These are phyloP conservation scores for Polyommatus iphigenia DNA, from an alignment of 2,888 invertebrate species.

Conservation along the genomic window DNA sequence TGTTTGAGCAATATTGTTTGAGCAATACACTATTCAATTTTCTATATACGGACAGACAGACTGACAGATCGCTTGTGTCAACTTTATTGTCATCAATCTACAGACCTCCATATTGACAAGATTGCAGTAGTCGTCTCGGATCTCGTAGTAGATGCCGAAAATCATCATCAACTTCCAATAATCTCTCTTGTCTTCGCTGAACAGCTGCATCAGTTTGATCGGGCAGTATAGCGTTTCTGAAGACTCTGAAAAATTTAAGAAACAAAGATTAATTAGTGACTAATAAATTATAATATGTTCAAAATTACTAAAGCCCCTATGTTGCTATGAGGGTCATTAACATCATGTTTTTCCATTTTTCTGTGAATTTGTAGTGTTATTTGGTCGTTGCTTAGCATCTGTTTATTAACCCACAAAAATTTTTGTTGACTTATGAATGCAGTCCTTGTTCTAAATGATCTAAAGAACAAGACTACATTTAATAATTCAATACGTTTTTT, in stretches of 20 bases:
- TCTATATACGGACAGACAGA: too few species aligned
- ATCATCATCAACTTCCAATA: neutral
- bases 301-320: neutral
- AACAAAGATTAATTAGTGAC: neutral
- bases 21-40: too few species aligned
- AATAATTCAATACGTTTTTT: too few species aligned
- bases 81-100: neutral
- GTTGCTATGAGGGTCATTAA: neutral
- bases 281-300: neutral
- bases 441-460: too few species aligned
- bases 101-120: neutral
- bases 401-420: too few species aligned
- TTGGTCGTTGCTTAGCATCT: too few species aligned
- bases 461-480: too few species aligned
- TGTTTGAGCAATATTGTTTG: too few species aligned
- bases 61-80: too few species aligned
- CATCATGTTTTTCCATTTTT: neutral
- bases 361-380: too few species aligned
- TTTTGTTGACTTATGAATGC: too few species aligned
- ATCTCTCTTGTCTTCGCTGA: slow-evolving; percentile 9
- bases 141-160: slow-evolving; percentile 3
- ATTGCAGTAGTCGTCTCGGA: slow-evolving; percentile 11
- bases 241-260: neutral
- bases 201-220: neutral
- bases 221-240: neutral